Evolutionary conservation across 2,888 invertebrate genomes (phyloP), one percentile per base, ranked within the genome.

Genomic region (Sarcophaga rosellei): DNA sequence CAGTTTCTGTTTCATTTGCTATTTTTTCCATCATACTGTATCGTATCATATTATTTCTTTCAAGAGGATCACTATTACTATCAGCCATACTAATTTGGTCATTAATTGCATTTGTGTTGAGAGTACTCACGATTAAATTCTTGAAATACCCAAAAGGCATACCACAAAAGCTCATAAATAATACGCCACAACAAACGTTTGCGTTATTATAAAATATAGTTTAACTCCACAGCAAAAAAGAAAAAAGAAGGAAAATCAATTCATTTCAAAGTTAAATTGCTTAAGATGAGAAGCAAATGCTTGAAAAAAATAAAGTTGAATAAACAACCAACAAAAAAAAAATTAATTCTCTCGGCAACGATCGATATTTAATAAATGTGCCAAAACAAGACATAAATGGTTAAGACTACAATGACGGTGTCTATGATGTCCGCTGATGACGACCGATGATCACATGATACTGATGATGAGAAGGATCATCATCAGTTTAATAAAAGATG

Each of bases 121-220:
- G 87, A 85, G 86, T 87, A 87, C 87, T 88, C 89, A 89, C 88
- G 88, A 89, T 85, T 88, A 87, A 89, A 89, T 89, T 89, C 88
- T 88, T 88, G 74, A 84, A 88, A 88, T 89, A 88, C 88, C 88
- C 84, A 89, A 89, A 89, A 89, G 89, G 89, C 89, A 89, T 89
- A 88, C 88, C 88, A 35, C 35, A 86, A 81, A 87, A 86, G 88
- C 88, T 89, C 88, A 89, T 89, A 89, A 89, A 89, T 88, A 88
- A 89, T 88, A 86, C 53, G 75, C 75, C 70, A 80, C 84, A 66
- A 66, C 17, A 66, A 68, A 53, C 17, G 17, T 53, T 15, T 1
- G 53, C 53, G 53, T 53, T 53, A 12, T 15, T 53, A 53, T 17
- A 47, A 25, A 25, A 72, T 72, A 25, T 17, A 57, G 47, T 65